A percentile compares a stretch with the other conserved stretches of the same genome.
Conservation (phyloP, 2,113 vertebrate genomes). For the Mustelus asterias region DNA sequence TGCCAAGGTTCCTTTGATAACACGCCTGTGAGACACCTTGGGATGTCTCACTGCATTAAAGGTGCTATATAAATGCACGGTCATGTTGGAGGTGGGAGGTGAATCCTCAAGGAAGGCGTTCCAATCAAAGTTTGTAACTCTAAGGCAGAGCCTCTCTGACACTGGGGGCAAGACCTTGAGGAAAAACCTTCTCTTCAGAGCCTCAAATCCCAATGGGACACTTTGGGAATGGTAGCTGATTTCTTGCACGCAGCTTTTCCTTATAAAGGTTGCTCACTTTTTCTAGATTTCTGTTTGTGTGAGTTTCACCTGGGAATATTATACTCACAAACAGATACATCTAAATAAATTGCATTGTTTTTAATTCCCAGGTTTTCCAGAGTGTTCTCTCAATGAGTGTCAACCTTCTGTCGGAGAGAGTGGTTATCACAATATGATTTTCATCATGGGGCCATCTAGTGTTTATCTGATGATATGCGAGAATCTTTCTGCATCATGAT, state of each 20-base stretch:
- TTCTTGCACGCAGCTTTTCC: not conserved
- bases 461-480: not conserved
- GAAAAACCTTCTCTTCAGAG: not conserved
- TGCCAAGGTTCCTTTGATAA: not conserved
- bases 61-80: not conserved
- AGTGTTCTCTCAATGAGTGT: not conserved
- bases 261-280: not conserved
- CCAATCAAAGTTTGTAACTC: not conserved
- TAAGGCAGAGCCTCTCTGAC: not conserved
- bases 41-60: not conserved
- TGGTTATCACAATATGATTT: not conserved
- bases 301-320: not conserved
- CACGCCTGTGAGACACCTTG: not conserved
- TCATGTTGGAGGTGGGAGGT: not conserved
- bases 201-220: not conserved
- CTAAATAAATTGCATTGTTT: not conserved
- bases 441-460: not conserved
- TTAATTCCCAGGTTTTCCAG: not conserved
- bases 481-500: not conserved
- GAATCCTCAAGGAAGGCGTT: not conserved
- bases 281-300: not conserved
- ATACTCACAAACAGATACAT: not conserved
- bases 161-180: not conserved
- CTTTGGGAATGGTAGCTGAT: not conserved
- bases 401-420: not conserved